Evolutionary conservation across 2,113 vertebrate species (phyloP).

Genomic region (Microtus montanus): DNA sequence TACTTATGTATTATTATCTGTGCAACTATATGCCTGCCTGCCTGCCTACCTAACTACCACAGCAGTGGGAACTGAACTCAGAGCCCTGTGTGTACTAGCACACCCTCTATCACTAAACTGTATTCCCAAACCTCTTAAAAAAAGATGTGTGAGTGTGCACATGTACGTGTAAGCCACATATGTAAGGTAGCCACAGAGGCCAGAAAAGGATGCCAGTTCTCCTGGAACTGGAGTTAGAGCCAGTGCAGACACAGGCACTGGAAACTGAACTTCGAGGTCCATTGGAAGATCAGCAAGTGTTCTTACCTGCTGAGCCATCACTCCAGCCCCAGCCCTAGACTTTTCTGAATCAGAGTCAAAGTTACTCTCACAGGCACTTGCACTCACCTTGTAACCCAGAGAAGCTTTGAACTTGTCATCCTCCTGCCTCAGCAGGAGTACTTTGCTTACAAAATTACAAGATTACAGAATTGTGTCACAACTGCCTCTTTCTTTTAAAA

Average conservation of each 20-base stretch:
- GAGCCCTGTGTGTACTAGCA: neutral
- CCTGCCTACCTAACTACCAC: neutral
- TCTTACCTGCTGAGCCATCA: neutral
- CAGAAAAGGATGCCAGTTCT: neutral
- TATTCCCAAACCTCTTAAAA: neutral
- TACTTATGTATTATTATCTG: neutral
- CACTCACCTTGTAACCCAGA: neutral
- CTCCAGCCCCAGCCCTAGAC: neutral
- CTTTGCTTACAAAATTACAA: too few relatives aligned
- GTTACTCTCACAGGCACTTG: neutral
- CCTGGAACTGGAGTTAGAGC: neutral
- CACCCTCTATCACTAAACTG: neutral
- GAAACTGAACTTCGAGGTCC: neutral
- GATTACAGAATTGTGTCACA: neutral
- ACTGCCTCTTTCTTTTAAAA: conserved; percentile 33
- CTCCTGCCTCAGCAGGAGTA: neutral
- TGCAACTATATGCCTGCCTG: neutral
- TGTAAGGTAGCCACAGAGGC: neutral
- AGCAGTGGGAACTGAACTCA: neutral
- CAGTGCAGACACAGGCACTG: neutral
- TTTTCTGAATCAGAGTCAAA: neutral
- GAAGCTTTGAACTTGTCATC: neutral
- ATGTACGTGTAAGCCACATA: neutral
- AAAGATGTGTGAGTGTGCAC: too few relatives aligned
- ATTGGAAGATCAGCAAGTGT: neutral